Base-by-base conservation (phyloP, 2,888 invertebrate genomes). In the Nomada fucata region DNA sequence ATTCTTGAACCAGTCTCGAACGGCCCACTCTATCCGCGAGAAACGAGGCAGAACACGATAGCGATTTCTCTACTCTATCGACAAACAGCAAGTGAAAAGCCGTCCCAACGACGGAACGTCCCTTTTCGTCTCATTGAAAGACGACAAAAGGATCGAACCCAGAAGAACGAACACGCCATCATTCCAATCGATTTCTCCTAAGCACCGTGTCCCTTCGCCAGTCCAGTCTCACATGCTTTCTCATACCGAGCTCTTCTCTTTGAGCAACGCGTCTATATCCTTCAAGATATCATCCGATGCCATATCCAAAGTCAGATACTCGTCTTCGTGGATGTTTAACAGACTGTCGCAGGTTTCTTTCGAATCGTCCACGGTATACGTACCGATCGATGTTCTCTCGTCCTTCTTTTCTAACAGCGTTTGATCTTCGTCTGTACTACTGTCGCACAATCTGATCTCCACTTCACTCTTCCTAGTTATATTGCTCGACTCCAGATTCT, bases 251-350 rank as follows among this genome's bases (percentile, higher is more conserved):
- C 77, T 76, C 64, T 91, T 89, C 60, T 91, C 92, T 26, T 87
- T 91, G 44, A 93, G 89, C n/a, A 93, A 68, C 1, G 91, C 93
- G 65, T 93, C 93, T 60, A 93, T 93, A 72, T 93, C 93, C 79
- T 92, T 91, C 26, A 93, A 87, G 50, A 93, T 93, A 75, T 93
- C 92, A 23, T 91, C 92, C 47, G 91, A 90, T 4, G 86, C 87
- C 11, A 89, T 83, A 57, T 92, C 92, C 20, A 90, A 60, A 26
- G 86, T 87, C 23, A 91, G 59, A 68, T 89, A 89, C 18, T 92
- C 91, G n/a, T 89, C 89, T 44, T 90, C 91, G 64, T 88, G 89
- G 5, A 83, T 69, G 23, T 81, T 86, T 26, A 89, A 59, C 64
- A 88, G 69, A 26, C 85, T 89, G n/a, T 87, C 89, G 76, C 86